A percentile compares a stretch with the other conserved stretches of the same genome.
Conservation (phyloP, 1,140 invertebrate species). For the Pollicipes pollicipes region DNA sequence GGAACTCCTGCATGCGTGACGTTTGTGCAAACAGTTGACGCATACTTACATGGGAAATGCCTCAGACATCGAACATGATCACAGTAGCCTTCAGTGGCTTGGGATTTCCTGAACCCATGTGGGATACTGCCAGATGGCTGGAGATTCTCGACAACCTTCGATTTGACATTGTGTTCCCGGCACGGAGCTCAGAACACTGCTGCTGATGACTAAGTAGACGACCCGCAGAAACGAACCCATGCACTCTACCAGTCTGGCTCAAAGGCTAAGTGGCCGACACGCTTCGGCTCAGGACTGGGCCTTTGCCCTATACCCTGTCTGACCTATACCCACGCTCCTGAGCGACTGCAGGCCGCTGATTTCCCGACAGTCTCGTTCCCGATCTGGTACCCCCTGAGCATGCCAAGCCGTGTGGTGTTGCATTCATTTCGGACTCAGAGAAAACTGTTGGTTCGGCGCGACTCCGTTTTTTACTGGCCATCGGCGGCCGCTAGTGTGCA, state of each 20-base stretch:
- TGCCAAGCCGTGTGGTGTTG: background rate
- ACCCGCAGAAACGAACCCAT: background rate
- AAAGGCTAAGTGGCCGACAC: too few species aligned
- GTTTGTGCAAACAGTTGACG: background rate
- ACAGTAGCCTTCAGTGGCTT: background rate
- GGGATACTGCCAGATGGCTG: background rate
- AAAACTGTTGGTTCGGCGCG: background rate
- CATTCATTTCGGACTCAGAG: background rate
- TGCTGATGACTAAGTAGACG: background rate
- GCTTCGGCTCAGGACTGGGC: background rate
- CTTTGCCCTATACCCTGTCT: background rate
- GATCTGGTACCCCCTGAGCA: background rate
- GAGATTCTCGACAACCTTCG: background rate
- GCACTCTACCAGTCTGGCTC: background rate
- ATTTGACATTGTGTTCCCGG: background rate
- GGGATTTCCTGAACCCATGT: background rate
- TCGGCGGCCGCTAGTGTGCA: background rate
- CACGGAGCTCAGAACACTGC: background rate
- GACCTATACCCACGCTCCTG: background rate
- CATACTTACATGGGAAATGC: background rate
- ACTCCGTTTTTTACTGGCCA: background rate
- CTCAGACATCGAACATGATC: background rate
- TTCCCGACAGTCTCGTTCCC: background rate
- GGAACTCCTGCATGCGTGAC: background rate
- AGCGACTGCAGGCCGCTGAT: too few species aligned